These are phyloP conservation scores for Formica exsecta DNA, from an alignment of 1,140 invertebrate species.

Conservation along the genomic window DNA sequence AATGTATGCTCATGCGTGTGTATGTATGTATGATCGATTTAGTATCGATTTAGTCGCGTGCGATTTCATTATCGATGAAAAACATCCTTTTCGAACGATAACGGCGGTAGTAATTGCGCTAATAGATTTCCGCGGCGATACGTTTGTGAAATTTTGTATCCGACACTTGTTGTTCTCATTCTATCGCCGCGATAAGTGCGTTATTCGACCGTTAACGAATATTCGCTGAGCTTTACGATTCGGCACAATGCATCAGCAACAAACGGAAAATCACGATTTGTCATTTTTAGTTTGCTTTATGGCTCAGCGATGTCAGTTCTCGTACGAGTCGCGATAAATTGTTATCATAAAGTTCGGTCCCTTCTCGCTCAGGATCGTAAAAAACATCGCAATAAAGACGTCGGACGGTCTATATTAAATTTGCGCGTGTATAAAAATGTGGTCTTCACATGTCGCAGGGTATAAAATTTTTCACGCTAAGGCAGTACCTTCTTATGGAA, in stretches of 20 bases:
- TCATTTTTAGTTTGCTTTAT: slow-evolving; percentile 45
- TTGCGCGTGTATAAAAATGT: background rate
- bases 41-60: background rate
- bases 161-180: slow-evolving; percentile 40
- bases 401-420: slow-evolving; percentile 14
- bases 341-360: slow-evolving; percentile 5
- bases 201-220: slow-evolving; percentile 35
- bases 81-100: background rate
- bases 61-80: slow-evolving; percentile 8
- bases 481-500: background rate
- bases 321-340: slow-evolving; percentile 19
- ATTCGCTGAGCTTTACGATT: slow-evolving; percentile 62
- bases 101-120: background rate
- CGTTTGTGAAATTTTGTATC: slow-evolving; percentile 22
- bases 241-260: slow-evolving; percentile 12
- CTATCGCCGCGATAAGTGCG: slow-evolving; percentile 1
- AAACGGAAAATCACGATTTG: slow-evolving; percentile 47
- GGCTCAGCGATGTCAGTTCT: background rate
- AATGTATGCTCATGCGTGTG: background rate
- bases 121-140: background rate
- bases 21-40: background rate
- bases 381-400: slow-evolving; percentile 9
- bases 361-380: slow-evolving; percentile 1
- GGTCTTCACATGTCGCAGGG: background rate
- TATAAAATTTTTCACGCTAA: background rate